Evolutionary conservation across 2,113 vertebrate genomes (phyloP), one percentile per base, ranked within the genome.

Genomic region (Aleadryas rufinucha): DNA sequence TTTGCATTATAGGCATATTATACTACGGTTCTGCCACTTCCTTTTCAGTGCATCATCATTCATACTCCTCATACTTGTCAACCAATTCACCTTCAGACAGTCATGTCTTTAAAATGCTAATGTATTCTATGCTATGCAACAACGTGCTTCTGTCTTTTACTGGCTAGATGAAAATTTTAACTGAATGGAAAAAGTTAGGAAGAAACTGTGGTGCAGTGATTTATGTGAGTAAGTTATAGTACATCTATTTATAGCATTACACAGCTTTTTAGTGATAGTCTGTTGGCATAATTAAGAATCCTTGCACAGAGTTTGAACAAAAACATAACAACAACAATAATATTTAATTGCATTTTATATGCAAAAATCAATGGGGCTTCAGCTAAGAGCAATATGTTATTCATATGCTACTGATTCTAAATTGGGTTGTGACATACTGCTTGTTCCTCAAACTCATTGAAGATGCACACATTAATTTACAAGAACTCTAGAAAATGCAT

Each of bases 291-390:
- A 69, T 31, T 85, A 66, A 94, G 60, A 96, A 74, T 49, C 60
- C 54, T 91, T 83, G 53, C 49, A 82, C 18, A 57, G 60, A 79
- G 49, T 75, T 93, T 85, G 57, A 74, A 90, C 70, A 85, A 92
- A 87, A 77, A 20, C 68, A 90, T 56, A 71, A 53, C 50, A 92
- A 56, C 65, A 92, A 59, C 56, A 90, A 87, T 87, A 94, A 82
- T 71, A 82, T 72, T 91, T 87, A 92, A 94, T 93, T 93, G 75
- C 84, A 91, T 90, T 93, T 91, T 87, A 79, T 69, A 95, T 88
- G 84, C 91, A 90, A 80, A 91, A 94, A 87, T 96, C 92, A 91
- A 90, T 63, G 87, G 53, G 65, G 59, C 52, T 91, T 93, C 84
- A 89, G 60, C 87, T 82, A 91, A 69, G 35, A 91, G 69, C 71